Evolutionary conservation across 2,888 invertebrate genomes (phyloP), one percentile per base, ranked within the genome.

Genomic region (Chorisops tibialis): DNA sequence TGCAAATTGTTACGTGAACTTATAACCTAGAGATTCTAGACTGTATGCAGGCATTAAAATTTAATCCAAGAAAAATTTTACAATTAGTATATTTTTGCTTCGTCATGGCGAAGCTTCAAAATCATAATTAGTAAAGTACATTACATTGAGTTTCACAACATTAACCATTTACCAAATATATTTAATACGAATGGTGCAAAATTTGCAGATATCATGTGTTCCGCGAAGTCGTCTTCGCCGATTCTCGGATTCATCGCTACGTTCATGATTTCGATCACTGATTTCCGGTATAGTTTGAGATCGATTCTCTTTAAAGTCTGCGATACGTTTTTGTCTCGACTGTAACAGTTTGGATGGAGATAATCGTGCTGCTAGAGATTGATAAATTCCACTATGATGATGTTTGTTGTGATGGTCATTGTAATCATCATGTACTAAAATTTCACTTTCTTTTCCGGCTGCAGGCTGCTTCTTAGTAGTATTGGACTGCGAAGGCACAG

Each of bases 131-230:
- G 30, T 30, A 1, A 7, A 30, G 30, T 30, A 30, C 30, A 30
- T 30, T 7, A 30, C 30, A 30, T 9, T 2, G 3, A 30, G 1
- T 30, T 35, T 4, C 4, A 49, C 18, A 18, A 16, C 19, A 45
- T 43, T 64, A 4, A 30, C 30, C 24, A n/a, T 30, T 59, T 68
- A 68, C 68, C 67, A 65, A 58, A 65, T 61, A 64, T 66, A 67
- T 49, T 67, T 67, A 43, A 67, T 65, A 59, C 67, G 63, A 41
- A 68, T 64, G 14, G 67, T 67, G 56, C 63, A 68, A 48, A 59
- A 68, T 48, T 56, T 41, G 41, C 56, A 45, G 5, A 56, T 19
- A 41, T 19, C 18, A 16, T 45, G 56, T 43, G 43, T 24, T 12
- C 45, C 56, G 14, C 22, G 56, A 45, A 56, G 43, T 43, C 16